Percentiles rank a stretch among this genome's conserved stretches.
These are phyloP conservation scores for Chamaea fasciata DNA, from an alignment of 2,113 vertebrate species.

Conservation along the genomic window DNA sequence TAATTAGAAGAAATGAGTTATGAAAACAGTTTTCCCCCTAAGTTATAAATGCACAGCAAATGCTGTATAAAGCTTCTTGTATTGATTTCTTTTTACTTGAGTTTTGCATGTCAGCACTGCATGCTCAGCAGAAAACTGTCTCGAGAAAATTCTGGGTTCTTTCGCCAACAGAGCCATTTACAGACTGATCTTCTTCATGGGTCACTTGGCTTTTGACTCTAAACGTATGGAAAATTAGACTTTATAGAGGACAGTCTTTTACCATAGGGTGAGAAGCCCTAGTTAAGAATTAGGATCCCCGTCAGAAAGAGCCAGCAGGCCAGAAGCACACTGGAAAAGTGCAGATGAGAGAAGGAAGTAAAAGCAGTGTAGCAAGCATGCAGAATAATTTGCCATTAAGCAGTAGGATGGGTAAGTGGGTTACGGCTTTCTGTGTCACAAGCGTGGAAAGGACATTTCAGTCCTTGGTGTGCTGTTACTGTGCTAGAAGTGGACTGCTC, in stretches of 20 bases:
- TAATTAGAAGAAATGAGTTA: slow-evolving; percentile 47
- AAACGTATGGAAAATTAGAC: not conserved
- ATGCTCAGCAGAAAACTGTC: slow-evolving; percentile 28
- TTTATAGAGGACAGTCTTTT: not conserved
- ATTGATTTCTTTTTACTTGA: slow-evolving; percentile 23
- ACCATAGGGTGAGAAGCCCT: not conserved
- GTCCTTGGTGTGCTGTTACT: not conserved
- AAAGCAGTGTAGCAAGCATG: not conserved
- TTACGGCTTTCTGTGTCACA: not conserved
- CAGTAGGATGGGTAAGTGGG: not conserved
- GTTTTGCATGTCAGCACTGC: slow-evolving; percentile 16
- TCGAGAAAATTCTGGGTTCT: not conserved
- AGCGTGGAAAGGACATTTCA: not conserved
- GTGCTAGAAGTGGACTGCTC: not conserved
- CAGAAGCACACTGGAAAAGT: not conserved
- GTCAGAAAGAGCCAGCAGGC: not conserved
- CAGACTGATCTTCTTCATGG: not conserved
- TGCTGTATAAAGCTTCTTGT: not conserved
- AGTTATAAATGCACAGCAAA: not conserved
- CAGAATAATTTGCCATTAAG: not conserved
- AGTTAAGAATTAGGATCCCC: not conserved
- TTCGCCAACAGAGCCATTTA: slow-evolving; percentile 45
- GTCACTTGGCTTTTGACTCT: not conserved
- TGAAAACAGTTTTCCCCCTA: slow-evolving; percentile 2
- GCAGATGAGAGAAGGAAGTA: not conserved